Evolutionary conservation across 2,797 vertebrate genomes (phyloP).

Genomic region (Pipistrellus nathusii): DNA sequence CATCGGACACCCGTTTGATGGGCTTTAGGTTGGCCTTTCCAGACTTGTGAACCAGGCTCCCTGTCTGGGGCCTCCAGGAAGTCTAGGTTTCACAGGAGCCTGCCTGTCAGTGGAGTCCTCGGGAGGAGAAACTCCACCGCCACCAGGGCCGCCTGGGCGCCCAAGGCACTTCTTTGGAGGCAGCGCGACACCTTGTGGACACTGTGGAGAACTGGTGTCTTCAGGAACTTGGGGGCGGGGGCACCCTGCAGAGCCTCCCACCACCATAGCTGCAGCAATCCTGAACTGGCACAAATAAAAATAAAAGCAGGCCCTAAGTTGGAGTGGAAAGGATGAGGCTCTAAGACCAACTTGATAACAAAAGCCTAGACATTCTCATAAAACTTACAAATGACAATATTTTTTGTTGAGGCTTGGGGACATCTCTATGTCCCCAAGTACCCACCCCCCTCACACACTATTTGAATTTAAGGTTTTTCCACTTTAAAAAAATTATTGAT

Average conservation of each 20-base stretch:
- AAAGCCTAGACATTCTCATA: neutral
- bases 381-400: neutral
- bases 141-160: accelerated
- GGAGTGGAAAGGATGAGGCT: neutral
- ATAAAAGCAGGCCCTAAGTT: neutral
- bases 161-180: neutral
- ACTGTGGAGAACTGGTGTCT: neutral
- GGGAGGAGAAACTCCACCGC: neutral
- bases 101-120: neutral
- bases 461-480: neutral
- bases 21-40: neutral
- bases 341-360: neutral
- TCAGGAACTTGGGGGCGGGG: neutral
- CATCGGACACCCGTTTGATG: neutral
- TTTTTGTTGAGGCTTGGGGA: neutral
- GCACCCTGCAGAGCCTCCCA: neutral
- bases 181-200: slow-evolving; percentile 63
- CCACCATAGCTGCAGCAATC: neutral
- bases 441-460: neutral
- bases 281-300: neutral
- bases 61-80: neutral
- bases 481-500: neutral
- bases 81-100: neutral
- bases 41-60: neutral
- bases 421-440: neutral